A percentile compares a stretch with the other conserved stretches of the same genome.
Conservation (phyloP, 2,113 vertebrate genomes). For the Dipodomys spectabilis region DNA sequence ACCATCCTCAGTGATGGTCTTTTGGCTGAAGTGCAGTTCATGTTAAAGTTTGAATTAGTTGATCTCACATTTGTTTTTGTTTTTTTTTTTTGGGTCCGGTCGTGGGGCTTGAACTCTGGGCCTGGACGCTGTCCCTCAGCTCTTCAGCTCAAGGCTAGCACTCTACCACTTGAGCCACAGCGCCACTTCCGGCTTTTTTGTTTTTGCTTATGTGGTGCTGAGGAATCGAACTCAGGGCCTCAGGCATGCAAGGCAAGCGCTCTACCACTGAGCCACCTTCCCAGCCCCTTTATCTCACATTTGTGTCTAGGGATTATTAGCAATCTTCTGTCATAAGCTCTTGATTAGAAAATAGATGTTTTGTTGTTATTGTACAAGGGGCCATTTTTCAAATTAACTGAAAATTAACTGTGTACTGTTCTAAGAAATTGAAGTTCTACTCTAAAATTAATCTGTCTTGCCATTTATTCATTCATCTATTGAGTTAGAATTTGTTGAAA, state of each 20-base stretch:
- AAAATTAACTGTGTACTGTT: background rate
- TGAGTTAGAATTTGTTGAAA: background rate
- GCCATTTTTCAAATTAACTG: background rate
- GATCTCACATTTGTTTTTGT: background rate
- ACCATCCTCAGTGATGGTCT: fast-evolving
- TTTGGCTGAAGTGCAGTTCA: background rate
- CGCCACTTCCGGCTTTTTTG: no score
- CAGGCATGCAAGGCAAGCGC: no score
- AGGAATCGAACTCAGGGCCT: no score
- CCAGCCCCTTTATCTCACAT: no score
- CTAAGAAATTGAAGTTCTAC: background rate
- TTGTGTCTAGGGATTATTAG: background rate
- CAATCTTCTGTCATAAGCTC: background rate
- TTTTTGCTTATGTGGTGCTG: no score
- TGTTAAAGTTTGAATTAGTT: background rate
- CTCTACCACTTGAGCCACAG: no score
- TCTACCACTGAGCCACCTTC: no score
- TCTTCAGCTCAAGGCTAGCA: no score
- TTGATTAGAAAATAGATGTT: background rate
- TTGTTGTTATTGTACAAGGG: background rate
- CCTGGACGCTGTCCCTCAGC: no score
- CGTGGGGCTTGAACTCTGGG: no score
- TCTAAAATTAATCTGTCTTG: background rate
- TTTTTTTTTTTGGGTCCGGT: no score
- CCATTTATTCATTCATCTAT: background rate